Base-by-base conservation (phyloP, 1,140 invertebrate genomes). In the Centruroides vittatus region DNA sequence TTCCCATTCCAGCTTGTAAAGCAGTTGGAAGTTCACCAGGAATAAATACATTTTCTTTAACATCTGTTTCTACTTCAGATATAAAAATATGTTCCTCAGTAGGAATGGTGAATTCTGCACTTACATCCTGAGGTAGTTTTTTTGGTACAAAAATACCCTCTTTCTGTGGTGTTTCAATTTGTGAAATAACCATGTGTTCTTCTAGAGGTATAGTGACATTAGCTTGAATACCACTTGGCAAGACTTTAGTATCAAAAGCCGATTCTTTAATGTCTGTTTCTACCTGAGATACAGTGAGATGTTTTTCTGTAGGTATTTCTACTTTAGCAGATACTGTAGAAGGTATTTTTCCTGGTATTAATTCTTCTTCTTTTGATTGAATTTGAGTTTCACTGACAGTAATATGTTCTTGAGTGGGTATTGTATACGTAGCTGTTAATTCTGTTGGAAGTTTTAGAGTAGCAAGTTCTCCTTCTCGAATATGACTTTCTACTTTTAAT, bases 41-140 rank as follows among this genome's bases (percentile, higher is more conserved):
- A 11, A 23, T 8, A 13, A 66, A 59, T 72, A 53, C 60, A 49
- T 48, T 52, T 55, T 65, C 54, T 55, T 57, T 65, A n/a, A 64
- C 3, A 7, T 55, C 60, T 35, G 55, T 50, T 50, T 65, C 60
- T 6, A 58, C 59, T 52, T 61, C 11, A 2, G 63, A 65, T 6
- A 60, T 35, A 49, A 63, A 41, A 35, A 63, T 35, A n/a, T 60
- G 59, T 23, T 63, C 60, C 46, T 63, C 62, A 12, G 51, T 48
- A 13, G 59, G 58, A 34, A 63, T 34, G 4, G 41, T 47, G 3
- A 62, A n/a, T n/a, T 63, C 60, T 13, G 60, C 62, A 13, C 41
- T 47, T 2, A n/a, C 36, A 34, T 35, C 36, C 3, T 46, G 10
- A 11, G 60, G 62, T 54, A 55, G 3, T 61, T 64, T 64, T 23